Evolutionary conservation across 2,888 invertebrate species (phyloP).

Genomic region (Pterobdella sp.): DNA sequence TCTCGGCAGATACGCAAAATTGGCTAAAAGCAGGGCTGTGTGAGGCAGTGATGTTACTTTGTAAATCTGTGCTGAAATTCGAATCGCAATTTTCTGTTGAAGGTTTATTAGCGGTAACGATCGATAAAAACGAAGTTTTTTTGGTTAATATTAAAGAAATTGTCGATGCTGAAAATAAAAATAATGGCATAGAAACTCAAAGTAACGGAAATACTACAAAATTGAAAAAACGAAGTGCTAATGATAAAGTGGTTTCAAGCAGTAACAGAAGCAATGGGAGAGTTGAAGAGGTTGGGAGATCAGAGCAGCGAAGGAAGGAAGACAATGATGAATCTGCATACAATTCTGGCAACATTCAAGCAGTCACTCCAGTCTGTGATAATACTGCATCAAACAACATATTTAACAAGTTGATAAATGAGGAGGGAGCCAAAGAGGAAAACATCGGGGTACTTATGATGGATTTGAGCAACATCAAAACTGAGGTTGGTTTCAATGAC

Average conservation of each 20-base stretch:
- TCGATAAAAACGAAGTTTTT: conserved; percentile 30
- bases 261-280: neutral
- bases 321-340: no score
- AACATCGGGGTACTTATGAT: neutral
- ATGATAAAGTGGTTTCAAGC: neutral
- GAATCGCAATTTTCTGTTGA: conserved; percentile 29
- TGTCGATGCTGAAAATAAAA: conserved; percentile 13
- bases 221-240: neutral
- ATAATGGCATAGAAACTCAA: neutral
- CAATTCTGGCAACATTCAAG: no score
- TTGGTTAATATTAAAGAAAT: conserved; percentile 28
- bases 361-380: neutral
- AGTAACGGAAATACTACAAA: neutral
- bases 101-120: conserved; percentile 27
- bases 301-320: no score
- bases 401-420: neutral
- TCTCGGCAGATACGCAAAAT: conserved; percentile 23
- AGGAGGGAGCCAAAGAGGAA: neutral
- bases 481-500: neutral
- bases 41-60: conserved; percentile 29
- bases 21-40: conserved; percentile 27
- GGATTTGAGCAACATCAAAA: conserved; percentile 1
- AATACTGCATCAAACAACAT: neutral
- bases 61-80: conserved; percentile 30
- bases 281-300: neutral